Percentiles rank a stretch among this genome's conserved stretches.
phyloP scores from a whole-genome alignment of 2,888 invertebrate genomes.

The Acheta domesticus region DNA sequence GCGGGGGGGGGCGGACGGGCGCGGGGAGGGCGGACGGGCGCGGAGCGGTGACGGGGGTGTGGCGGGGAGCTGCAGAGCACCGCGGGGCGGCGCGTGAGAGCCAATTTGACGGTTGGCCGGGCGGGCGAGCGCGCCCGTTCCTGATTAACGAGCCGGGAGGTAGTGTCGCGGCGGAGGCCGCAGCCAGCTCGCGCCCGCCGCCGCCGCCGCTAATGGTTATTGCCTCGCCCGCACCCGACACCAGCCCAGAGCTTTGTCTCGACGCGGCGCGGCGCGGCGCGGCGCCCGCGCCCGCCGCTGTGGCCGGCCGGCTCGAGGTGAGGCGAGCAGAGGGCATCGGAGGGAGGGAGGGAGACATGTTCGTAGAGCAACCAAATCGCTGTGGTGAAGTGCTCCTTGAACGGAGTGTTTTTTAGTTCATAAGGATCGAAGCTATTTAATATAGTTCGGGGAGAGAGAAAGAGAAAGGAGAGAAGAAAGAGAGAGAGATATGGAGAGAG shows the following conservation, averaged over 20 bases:
- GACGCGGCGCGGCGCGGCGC: background rate
- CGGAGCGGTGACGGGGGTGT: background rate
- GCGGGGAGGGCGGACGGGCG: slow-evolving; percentile 23
- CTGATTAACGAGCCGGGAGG: slow-evolving; percentile 18
- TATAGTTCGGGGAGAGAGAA: too few species aligned
- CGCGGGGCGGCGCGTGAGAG: slow-evolving; percentile 3
- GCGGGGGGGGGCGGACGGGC: background rate
- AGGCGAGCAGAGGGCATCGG: background rate
- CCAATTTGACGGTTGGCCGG: slow-evolving; percentile 18
- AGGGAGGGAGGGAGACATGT: background rate
- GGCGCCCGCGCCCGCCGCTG: background rate
- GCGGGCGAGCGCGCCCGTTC: background rate
- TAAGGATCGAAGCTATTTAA: too few species aligned
- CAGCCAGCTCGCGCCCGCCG: background rate
- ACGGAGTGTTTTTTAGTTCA: too few species aligned
- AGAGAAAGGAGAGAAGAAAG: too few species aligned
- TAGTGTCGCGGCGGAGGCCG: background rate
- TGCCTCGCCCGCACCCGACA: slow-evolving; percentile 18
- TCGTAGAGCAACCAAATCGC: too few species aligned
- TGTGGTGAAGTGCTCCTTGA: too few species aligned
- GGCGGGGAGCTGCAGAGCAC: background rate
- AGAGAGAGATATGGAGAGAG: too few species aligned
- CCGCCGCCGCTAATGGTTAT: slow-evolving; percentile 6
- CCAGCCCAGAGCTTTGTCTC: background rate
- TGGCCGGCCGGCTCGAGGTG: background rate